phyloP scores from a whole-genome alignment of 2,888 invertebrate species.

The Nephrotoma guestfalica region DNA sequence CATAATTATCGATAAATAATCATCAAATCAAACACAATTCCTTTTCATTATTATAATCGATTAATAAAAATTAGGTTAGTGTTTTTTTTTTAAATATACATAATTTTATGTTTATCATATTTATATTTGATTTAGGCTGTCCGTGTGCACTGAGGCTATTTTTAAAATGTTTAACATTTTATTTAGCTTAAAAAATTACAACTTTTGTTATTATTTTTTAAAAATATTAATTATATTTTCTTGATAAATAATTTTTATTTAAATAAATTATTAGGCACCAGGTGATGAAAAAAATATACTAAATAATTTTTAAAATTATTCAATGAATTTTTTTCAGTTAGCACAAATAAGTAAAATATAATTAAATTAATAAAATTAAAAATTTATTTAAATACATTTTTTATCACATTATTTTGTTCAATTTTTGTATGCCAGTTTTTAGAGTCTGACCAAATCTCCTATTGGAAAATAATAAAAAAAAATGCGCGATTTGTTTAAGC shows the following conservation, averaged over 20 bases:
- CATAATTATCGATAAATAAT: neutral
- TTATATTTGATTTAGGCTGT: neutral
- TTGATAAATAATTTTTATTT: neutral
- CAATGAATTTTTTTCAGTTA: neutral
- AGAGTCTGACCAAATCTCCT: neutral
- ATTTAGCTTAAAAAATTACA: neutral
- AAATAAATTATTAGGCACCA: neutral
- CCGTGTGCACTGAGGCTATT: neutral
- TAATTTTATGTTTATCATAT: neutral
- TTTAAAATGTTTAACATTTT: neutral
- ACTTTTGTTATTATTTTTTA: neutral
- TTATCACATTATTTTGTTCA: neutral
- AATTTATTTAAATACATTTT: neutral
- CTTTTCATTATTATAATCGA: neutral
- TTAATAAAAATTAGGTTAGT: neutral
- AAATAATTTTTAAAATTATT: neutral
- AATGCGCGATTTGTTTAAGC: neutral
- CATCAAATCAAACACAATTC: neutral
- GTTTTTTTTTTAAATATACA: neutral
- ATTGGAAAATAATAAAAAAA: neutral
- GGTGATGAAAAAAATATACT: neutral
- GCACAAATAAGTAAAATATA: neutral
- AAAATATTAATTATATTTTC: neutral
- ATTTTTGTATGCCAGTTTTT: neutral
- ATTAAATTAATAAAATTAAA: neutral